Conservation (phyloP, 2,113 vertebrate genomes). For the Dissostichus mawsoni region DNA sequence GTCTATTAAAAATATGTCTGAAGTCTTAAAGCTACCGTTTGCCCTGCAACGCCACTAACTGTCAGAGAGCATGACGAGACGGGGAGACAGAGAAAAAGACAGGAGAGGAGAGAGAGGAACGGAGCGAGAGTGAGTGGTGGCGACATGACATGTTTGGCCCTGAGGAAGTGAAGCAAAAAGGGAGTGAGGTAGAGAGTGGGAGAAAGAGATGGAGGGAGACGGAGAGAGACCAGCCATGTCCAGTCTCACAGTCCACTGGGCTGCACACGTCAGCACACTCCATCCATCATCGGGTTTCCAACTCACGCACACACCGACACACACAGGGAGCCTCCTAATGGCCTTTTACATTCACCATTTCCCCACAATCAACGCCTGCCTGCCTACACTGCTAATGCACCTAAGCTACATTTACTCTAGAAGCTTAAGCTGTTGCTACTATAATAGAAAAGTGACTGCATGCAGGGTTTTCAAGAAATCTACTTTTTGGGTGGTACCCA, state of each 20-base stretch:
- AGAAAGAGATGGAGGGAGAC: slow-evolving; percentile 64
- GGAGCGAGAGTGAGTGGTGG: slow-evolving; percentile 52
- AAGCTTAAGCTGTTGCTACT: slow-evolving; percentile 26
- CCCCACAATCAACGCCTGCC: slow-evolving; percentile 62
- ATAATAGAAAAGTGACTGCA: slow-evolving; percentile 3
- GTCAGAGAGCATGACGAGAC: slow-evolving; percentile 48
- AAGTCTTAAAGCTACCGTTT: slow-evolving; percentile 54
- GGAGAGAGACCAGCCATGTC: slow-evolving; percentile 79
- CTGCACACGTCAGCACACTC: slow-evolving; percentile 79
- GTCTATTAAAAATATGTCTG: slow-evolving; percentile 61
- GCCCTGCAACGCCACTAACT: slow-evolving; percentile 62
- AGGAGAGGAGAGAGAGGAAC: slow-evolving; percentile 22
- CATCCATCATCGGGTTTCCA: slow-evolving; percentile 77
- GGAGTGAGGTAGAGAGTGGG: slow-evolving; percentile 62
- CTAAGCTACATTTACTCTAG: slow-evolving; percentile 55
- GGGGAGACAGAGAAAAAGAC: background rate
- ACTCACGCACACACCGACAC: slow-evolving; percentile 49
- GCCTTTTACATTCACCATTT: slow-evolving; percentile 78
- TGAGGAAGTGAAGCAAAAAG: slow-evolving; percentile 76
- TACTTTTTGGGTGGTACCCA: slow-evolving; percentile 4
- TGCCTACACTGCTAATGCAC: slow-evolving; percentile 65
- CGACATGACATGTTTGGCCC: slow-evolving; percentile 77
- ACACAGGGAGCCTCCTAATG: slow-evolving; percentile 70
- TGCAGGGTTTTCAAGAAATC: background rate
- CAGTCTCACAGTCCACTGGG: slow-evolving; percentile 80